Percentiles rank a stretch among this genome's conserved stretches.
phyloP scores from a whole-genome alignment of 2,113 vertebrate species.

The Neotoma lepida region DNA sequence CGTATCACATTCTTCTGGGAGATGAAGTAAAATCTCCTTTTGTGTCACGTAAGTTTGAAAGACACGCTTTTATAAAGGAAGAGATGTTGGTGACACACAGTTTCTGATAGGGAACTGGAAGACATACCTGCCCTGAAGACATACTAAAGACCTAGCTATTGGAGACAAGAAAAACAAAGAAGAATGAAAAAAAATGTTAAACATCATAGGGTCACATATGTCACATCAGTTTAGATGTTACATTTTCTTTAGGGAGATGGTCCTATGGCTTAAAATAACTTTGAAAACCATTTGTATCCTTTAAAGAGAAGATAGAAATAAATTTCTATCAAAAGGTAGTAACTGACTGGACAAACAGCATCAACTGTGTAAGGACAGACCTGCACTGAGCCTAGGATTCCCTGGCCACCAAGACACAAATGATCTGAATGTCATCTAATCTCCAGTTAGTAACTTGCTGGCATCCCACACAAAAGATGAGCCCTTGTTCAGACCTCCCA shows the following conservation, averaged over 20 bases:
- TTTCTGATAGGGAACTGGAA: not conserved
- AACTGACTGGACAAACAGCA: rapidly evolving
- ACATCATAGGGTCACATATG: not conserved
- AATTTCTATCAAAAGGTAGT: not conserved
- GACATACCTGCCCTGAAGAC: not conserved
- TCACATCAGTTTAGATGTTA: not conserved
- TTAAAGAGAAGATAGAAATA: not conserved
- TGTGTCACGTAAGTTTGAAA: not conserved
- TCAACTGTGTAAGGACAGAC: not conserved
- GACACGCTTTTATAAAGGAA: not conserved
- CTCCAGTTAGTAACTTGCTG: not conserved
- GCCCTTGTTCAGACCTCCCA: not conserved
- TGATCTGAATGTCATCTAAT: not conserved
- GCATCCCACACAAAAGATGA: not conserved
- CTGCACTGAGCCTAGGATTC: not conserved
- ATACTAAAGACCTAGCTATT: not conserved
- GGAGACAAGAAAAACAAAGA: not conserved
- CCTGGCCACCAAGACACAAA: not conserved
- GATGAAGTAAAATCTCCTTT: not conserved
- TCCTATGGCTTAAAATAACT: not conserved
- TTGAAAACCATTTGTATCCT: not conserved
- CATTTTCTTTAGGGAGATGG: not conserved
- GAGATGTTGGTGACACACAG: not conserved
- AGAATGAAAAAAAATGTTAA: not conserved
- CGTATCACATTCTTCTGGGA: not conserved